Evolutionary conservation across 2,888 invertebrate species (phyloP), one percentile per base, ranked within the genome.

Genomic region (Mesopsocus fuscifrons): DNA sequence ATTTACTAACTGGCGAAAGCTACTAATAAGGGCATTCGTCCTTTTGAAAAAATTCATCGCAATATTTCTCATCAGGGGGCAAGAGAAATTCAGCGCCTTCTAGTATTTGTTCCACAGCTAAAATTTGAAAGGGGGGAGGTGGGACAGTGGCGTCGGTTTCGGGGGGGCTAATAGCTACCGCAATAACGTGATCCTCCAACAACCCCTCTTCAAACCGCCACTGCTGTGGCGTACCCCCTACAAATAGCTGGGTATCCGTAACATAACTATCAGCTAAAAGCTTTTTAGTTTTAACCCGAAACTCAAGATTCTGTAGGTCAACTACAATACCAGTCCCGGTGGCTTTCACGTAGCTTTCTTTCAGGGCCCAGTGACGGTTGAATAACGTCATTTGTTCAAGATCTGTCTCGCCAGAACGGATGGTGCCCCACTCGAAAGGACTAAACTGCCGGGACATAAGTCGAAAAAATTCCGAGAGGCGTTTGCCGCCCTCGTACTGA

Each of bases 301-400:
- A 95, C 61, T 76, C 77, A 32, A 94, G 70, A 50, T 77, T 69
- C 50, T 71, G 65, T 34, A 95, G 66, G 53, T 83, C 74, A 48
- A 80, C 65, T 0, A 78, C 77, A 43, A 95, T 75, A 22, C 94
- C 94, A 18, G 78, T 65, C 16, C 94, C 92, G 43, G 78, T 67
- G 48, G 92, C 91, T 63, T 95, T 95, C 1, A 88, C 82, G 57
- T 88, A 91, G 57, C 89, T 82, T 59, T 95, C 94, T 61, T 95
- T 95, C 41, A 95, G 65, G 52, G 88, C 81, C 94, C 95, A 95
- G 54, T 82, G 70, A 47, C 94, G 68, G 59, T 80, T 89, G 61
- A 94, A 95, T 55, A 77, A 76, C 13, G 67, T 66, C 26, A 87
- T 62, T 58, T 84, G 76, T n/a, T 77, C 68, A 17, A 55, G 54